Conservation (phyloP, 2,797 vertebrate genomes). For the Neostethus bicornis region DNA sequence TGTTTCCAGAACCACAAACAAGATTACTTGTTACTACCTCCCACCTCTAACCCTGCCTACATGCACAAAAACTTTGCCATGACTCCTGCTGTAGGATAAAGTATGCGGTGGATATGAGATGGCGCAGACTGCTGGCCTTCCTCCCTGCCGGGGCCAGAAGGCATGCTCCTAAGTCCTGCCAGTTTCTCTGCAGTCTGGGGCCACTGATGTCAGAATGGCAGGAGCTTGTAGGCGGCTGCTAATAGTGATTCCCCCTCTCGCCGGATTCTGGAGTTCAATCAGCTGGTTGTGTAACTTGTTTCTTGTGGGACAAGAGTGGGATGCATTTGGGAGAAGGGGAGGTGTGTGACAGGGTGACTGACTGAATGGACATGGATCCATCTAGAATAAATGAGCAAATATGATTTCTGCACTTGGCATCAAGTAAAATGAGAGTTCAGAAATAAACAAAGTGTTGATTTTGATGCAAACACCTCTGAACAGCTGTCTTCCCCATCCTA, state of each 20-base stretch:
- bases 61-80: slow-evolving; percentile 26
- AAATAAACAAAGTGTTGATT: slow-evolving; percentile 22
- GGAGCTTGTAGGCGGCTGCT: slow-evolving; percentile 81
- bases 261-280: slow-evolving; percentile 81
- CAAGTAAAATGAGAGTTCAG: neutral
- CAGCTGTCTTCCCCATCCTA: slow-evolving; percentile 68
- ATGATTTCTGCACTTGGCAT: neutral
- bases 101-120: slow-evolving; percentile 32
- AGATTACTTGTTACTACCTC: slow-evolving; percentile 49
- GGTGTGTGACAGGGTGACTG: slow-evolving; percentile 18
- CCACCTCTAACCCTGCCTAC: slow-evolving; percentile 24
- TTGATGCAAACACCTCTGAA: slow-evolving; percentile 46
- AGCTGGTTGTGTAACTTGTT: slow-evolving; percentile 76
- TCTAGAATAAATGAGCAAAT: neutral
- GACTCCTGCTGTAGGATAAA: slow-evolving; percentile 48
- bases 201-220: slow-evolving; percentile 83
- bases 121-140: slow-evolving; percentile 68
- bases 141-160: slow-evolving; percentile 81
- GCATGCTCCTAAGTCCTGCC: slow-evolving; percentile 76
- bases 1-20: slow-evolving; percentile 29
- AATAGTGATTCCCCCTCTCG: slow-evolving; percentile 80
- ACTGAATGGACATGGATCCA: slow-evolving; percentile 7
- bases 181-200: slow-evolving; percentile 75
- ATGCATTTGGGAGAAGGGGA: slow-evolving; percentile 25
- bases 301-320: slow-evolving; percentile 36